Evolutionary conservation across 2,888 invertebrate genomes (phyloP).

Genomic region (Cylindroiulus punctatus): DNA sequence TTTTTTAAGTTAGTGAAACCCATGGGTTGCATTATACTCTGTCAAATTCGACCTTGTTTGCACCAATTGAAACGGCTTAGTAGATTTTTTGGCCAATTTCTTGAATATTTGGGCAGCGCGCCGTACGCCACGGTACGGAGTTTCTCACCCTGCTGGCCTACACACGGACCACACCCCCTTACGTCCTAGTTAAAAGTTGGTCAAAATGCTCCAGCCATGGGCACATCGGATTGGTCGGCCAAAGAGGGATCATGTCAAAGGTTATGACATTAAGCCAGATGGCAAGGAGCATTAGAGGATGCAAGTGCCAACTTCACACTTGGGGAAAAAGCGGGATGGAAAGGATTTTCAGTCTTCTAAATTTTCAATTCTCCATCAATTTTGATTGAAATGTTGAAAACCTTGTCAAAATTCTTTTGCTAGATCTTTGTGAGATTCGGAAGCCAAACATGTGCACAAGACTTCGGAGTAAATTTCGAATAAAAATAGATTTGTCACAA

Average conservation of each 20-base stretch:
- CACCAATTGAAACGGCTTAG: conserved; percentile 1
- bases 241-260: background rate
- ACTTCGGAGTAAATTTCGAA: no score
- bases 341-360: no score
- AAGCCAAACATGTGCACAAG: no score
- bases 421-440: no score
- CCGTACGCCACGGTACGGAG: conserved; percentile 33
- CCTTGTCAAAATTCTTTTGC: no score
- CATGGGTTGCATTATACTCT: background rate
- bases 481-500: no score
- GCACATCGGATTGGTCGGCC: background rate
- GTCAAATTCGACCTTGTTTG: conserved; percentile 48
- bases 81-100: conserved; percentile 7
- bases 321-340: no score
- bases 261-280: background rate
- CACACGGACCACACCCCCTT: conserved; percentile 10
- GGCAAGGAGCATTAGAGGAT: background rate
- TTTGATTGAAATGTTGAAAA: no score
- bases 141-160: conserved; percentile 37
- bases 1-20: conserved; percentile 12
- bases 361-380: no score
- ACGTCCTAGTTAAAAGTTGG: conserved; percentile 22
- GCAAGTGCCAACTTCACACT: no score
- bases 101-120: conserved; percentile 32
- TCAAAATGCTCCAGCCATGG: background rate